Evolutionary conservation across 1,140 invertebrate species (phyloP).

Genomic region (Nebria ingens): DNA sequence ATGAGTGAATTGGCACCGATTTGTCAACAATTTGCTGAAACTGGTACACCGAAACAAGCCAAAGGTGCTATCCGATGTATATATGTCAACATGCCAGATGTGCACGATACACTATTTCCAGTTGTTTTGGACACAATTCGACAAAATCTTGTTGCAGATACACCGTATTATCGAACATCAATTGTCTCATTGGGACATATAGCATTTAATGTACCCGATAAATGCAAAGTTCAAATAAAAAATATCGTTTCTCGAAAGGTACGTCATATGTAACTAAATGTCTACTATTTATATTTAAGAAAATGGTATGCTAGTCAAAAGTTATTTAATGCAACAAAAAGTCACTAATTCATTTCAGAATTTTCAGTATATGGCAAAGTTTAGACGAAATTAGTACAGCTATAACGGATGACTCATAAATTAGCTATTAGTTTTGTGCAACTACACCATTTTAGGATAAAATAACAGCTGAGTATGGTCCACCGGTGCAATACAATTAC

Average conservation of each 20-base stretch:
- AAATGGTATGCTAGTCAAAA: slow-evolving; percentile 4
- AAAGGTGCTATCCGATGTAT: slow-evolving; percentile 93
- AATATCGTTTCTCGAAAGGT: slow-evolving; percentile 88
- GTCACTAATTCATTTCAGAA: neutral
- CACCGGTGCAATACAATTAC: too few species aligned
- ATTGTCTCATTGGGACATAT: slow-evolving; percentile 92
- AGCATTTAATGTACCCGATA: slow-evolving; percentile 80
- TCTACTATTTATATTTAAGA: slow-evolving; percentile 11
- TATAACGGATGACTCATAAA: too few species aligned
- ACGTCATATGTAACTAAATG: slow-evolving; percentile 21
- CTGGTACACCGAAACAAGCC: slow-evolving; percentile 87
- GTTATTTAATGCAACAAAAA: slow-evolving; percentile 1
- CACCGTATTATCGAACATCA: slow-evolving; percentile 79
- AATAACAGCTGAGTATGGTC: too few species aligned
- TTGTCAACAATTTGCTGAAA: slow-evolving; percentile 76
- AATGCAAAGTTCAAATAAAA: slow-evolving; percentile 82
- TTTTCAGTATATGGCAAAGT: too few species aligned
- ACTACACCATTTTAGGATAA: too few species aligned
- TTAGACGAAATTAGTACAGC: too few species aligned
- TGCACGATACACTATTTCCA: slow-evolving; percentile 71
- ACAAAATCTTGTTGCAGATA: slow-evolving; percentile 63
- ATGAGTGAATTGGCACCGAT: slow-evolving; percentile 68
- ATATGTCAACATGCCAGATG: slow-evolving; percentile 70
- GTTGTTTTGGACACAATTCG: slow-evolving; percentile 79
- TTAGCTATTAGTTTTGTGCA: too few species aligned